These are phyloP conservation scores for Tragelaphus buxtoni DNA, from an alignment of 2,113 vertebrate genomes.

Conservation along the genomic window DNA sequence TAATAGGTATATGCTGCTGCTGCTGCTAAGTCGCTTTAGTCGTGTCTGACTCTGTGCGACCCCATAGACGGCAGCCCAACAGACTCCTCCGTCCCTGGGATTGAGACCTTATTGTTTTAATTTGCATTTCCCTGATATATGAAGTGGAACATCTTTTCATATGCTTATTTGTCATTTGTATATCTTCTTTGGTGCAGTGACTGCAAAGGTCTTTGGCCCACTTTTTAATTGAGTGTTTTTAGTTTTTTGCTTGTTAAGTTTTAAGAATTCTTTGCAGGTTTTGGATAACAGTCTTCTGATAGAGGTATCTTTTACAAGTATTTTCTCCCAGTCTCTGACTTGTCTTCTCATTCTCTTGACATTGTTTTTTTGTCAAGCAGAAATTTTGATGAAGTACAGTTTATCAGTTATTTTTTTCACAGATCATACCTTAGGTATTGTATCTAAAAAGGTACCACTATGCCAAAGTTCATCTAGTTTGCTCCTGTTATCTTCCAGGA, in stretches of 20 bases:
- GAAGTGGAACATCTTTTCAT: not conserved
- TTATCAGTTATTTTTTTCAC: not conserved
- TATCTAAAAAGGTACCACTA: not conserved
- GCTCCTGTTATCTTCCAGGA: not conserved
- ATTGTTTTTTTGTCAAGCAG: not conserved
- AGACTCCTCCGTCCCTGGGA: no score
- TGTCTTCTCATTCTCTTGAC: not conserved
- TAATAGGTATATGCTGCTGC: not conserved
- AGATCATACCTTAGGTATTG: not conserved
- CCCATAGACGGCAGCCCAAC: no score
- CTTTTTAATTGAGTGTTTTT: not conserved
- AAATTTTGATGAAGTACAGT: not conserved
- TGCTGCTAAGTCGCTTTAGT: no score
- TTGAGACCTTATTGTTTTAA: not conserved
- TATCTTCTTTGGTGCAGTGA: not conserved
- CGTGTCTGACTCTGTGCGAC: no score
- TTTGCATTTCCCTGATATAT: not conserved
- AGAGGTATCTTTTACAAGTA: not conserved
- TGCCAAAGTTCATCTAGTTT: not conserved
- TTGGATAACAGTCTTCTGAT: not conserved
- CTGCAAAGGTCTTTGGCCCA: not conserved
- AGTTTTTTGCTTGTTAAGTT: not conserved
- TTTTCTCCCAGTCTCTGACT: not conserved
- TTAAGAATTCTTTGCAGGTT: not conserved
- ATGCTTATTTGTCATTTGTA: not conserved